Evolutionary conservation across 2,888 invertebrate genomes (phyloP), one percentile per base, ranked within the genome.

Genomic region (Plebejus melissa): DNA sequence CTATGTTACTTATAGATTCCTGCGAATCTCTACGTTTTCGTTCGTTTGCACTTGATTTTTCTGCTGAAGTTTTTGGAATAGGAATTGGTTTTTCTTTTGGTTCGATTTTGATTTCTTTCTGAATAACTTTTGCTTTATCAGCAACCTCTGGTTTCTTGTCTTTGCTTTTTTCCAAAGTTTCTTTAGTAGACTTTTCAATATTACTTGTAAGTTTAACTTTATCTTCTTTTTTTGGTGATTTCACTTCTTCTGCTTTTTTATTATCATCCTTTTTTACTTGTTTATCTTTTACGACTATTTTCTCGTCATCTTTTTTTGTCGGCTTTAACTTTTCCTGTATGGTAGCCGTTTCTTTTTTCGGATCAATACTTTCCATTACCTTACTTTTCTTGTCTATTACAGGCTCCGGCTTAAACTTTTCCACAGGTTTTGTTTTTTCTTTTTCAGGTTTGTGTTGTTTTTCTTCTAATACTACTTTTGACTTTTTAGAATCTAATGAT

Each of bases 171-270:
- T 38, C 41, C 6, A 28, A 41, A 65, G 3, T 76, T 28, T 74
- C 58, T 74, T 74, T 76, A 22, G 65, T 9, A 69, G 54, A 54
- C 32, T 54, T 28, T 6, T 76, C 76, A 36, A 70, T 13, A 36
- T 5, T 16, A 36, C n/a, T 75, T 76, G 77, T 22, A 4, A 11
- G 22, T 57, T 75, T 74, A 76, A 75, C 71, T 70, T 75, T 76
- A 58, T 65, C 75, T 72, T 78, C 41, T 70, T 74, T 77, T 22
- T 77, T 69, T 16, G 70, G 16, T 13, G 6, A n/a, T 38, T 76
- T 77, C 71, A 28, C 41, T 69, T 76, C 32, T 78, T 81, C 76
- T 32, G 74, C 58, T 76, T 69, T 71, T 54, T 75, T 72, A 46
- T 76, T 79, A 69, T 75, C 74, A 46, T 69, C 74, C 65, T 75